Base-by-base conservation (phyloP, 2,113 vertebrate genomes). In the Blennius ocellaris region DNA sequence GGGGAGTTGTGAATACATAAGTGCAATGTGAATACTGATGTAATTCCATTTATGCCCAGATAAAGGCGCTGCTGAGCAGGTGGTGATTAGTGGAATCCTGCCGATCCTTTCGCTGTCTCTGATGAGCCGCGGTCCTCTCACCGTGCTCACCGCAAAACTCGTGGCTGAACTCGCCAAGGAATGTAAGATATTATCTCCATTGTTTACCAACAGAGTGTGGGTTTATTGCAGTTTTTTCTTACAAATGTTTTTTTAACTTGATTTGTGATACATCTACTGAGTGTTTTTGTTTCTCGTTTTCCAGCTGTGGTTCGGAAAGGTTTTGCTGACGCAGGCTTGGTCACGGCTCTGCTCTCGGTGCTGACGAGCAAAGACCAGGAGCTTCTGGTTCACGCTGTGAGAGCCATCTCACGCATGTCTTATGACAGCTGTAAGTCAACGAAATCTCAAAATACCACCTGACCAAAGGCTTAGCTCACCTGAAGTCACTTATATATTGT, bases 131-230 rank as follows among this genome's bases (percentile, higher is more conserved):
- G 93, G 93, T 36, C 75, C 63, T 37, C 93, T 94, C 3, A 85
- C 91, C 8, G 47, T 89, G 66, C 92, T 93, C 56, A 92, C 94
- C 2, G 94, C 94, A 38, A 91, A 92, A 30, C 89, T 96, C 40
- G 92, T 96, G 56, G 92, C 95, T 45, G 95, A 96, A 77, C 94
- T 96, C 61, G 92, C 94, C 75, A 95, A 91, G 60, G 93, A 96
- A 12, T 90, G 96, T 96, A 76, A 54, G 94, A 71, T 11, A 17
- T 6, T 16, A n/a, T 15, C 7, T 8, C 5, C 6, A 2, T 30
- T 30, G 21, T 30, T 30, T 10, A 7, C 7, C 41, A 43, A 48
- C 45, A 30, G 21, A 30, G 21, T 30, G 21, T 30, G 21, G 21
- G 21, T 30, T 30, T 30, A 30, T 30, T 30, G 21, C 21, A 2